A percentile compares a stretch with the other conserved stretches of the same genome.
phyloP scores from a whole-genome alignment of 2,113 vertebrate species.

The Corvus cornix region DNA sequence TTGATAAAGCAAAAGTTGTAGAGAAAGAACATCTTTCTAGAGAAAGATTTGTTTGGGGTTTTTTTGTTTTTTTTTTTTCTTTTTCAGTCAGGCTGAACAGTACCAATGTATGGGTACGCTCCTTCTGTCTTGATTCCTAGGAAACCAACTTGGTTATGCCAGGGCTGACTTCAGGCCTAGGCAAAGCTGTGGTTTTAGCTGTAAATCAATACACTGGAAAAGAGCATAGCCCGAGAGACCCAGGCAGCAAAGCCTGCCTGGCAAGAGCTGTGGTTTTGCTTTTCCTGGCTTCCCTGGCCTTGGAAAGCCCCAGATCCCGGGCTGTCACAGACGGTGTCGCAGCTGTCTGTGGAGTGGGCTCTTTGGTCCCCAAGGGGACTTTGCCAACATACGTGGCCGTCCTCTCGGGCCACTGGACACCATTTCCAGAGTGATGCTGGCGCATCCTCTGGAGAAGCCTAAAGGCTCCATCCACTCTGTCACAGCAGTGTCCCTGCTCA shows the following conservation, averaged over 20 bases:
- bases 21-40: not conserved
- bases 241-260: not conserved
- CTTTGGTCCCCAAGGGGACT: not conserved
- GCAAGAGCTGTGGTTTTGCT: not conserved
- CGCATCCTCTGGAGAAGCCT: fast-evolving
- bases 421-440: fast-evolving
- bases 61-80: too few relatives aligned
- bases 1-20: not conserved
- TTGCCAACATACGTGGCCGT: fast-evolving
- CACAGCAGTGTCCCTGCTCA: not conserved
- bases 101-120: not conserved
- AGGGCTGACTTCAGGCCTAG: not conserved
- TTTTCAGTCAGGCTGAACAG: not conserved
- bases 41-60: not conserved
- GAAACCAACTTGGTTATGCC: not conserved
- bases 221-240: not conserved
- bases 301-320: not conserved
- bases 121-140: not conserved
- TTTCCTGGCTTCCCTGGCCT: not conserved
- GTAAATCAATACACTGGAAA: not conserved
- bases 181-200: not conserved
- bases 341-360: fast-evolving
- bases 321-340: fast-evolving
- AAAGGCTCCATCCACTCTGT: not conserved
- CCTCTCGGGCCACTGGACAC: not conserved